Base-by-base conservation (phyloP, 2,113 vertebrate species). In the Leptobrachium leishanense region DNA sequence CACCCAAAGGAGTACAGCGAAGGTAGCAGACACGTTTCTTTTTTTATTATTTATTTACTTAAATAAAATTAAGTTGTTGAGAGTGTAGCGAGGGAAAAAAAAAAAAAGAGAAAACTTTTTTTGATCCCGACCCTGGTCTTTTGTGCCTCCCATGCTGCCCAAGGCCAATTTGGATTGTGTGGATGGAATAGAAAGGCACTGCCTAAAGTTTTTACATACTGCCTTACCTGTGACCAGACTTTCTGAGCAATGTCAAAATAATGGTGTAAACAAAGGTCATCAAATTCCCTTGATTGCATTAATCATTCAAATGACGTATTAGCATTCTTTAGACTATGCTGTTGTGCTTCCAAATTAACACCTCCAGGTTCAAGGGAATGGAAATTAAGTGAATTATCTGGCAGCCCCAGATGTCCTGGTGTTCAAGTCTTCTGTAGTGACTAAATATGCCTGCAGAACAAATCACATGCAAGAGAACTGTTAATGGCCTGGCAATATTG, bases 341-440 rank as follows among this genome's bases (percentile, higher is more conserved):
- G 93, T 93, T 94, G 91, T 91, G 90, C 92, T 94, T 95, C 94
- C 94, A 96, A 95, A 95, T 95, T 94, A 96, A 95, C 94, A 95
- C 95, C 94, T 95, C 94, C 93, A 95, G 95, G 93, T 95, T 95
- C 94, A 95, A 92, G 94, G 95, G 95, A 95, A 95, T 95, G 95
- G 94, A 95, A 96, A 96, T 95, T 94, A 95, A 95, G 93, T 93
- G 93, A 95, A 95, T 94, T 95, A 95, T 95, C 95, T 95, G 94
- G 92, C 94, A 96, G 94, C 90, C 93, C 94, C 95, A 96, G 95
- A 95, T 95, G 95, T 95, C 94, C 93, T 93, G 90, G 91, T 85
- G 85, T 90, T 89, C 88, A 92, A 88, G 92, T 91, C 90, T 86
- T 91, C 89, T 89, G 92, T 84, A 0, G 91, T 93, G 92, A 94